Base-by-base conservation (phyloP, 2,888 invertebrate genomes). In the Cerastoderma edule region DNA sequence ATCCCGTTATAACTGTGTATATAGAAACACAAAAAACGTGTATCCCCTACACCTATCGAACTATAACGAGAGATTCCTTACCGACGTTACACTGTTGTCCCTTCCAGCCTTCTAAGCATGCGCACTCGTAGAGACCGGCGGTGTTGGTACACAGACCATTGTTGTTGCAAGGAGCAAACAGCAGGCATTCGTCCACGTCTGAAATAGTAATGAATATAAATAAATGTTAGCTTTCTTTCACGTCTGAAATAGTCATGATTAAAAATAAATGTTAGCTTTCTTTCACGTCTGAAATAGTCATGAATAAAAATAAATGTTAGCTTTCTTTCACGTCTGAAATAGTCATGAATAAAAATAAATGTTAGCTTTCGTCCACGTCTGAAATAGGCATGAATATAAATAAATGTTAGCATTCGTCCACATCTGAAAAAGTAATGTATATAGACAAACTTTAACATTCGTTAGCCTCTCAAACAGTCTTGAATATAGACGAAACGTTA, bases 81-180 rank as follows among this genome's bases (percentile, higher is more conserved):
- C 35, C 60, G 4, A 39, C 10, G 24, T 60, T 39, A 39, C 35
- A 24, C 27, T 60, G 22, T 1, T 3, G 6, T 35, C 35, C n/a
- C 24, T 33, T 57, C 57, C 35, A 57, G 1, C 35, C 54, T 13
- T 53, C 24, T 53, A 53, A 53, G 27, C 53, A 53, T 22, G 53
- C 53, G 39, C 57, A 57, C 22, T 57, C 57, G 33, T 57, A 57
- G 6, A 57, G 57, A 32, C 57, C 57, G 6, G 32, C n/a, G 4
- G 33, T 57, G 57, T 57, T 57, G 16, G 57, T 57, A 57, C 57
- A 57, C 33, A 57, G 33, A 10, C 84, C 82, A 13, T 83, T 80
- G 48, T 83, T 75, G 39, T 75, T 53, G 69, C 84, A 84, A 0
- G 84, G 82, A 22, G 77, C 73, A 50, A 71, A 75, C 33, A 77